phyloP scores from a whole-genome alignment of 2,888 invertebrate genomes.

The Formica aserva region DNA sequence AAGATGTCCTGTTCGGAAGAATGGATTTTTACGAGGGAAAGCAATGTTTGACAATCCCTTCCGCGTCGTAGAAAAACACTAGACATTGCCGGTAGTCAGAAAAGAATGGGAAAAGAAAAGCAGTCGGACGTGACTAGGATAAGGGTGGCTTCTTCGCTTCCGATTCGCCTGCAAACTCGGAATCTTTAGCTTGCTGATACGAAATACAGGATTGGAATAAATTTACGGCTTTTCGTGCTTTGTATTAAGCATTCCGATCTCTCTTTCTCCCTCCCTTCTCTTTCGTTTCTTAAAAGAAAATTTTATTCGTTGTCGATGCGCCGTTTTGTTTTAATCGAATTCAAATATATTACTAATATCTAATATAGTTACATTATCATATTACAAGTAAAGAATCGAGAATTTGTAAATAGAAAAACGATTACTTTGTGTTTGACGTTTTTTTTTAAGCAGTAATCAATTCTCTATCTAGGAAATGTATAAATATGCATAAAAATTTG shows the following conservation, averaged over 20 bases:
- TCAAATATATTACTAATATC: not conserved
- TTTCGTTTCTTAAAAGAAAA: conserved; percentile 52
- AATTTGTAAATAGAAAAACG: not conserved
- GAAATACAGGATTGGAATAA: conserved; percentile 79
- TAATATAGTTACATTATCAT: not conserved
- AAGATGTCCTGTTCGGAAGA: conserved; percentile 24
- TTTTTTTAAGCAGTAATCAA: not conserved
- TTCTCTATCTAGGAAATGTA: not conserved
- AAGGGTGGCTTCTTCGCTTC: conserved; percentile 71
- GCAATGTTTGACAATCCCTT: conserved; percentile 43
- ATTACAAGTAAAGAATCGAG: not conserved
- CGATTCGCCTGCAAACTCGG: conserved; percentile 66
- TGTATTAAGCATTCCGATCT: conserved; percentile 76
- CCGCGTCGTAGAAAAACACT: conserved; percentile 20
- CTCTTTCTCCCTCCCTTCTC: conserved; percentile 54
- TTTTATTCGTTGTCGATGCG: conserved; percentile 7
- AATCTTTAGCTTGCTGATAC: conserved; percentile 70
- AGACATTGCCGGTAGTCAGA: conserved; percentile 24
- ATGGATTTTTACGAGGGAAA: conserved; percentile 49
- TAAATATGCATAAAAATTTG: not conserved
- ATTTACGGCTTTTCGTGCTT: conserved; percentile 76
- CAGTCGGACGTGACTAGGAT: conserved; percentile 81
- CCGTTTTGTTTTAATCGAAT: not conserved
- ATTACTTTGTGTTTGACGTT: not conserved
- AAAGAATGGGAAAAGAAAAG: conserved; percentile 73